Percentiles rank a stretch among this genome's conserved stretches.
These are phyloP conservation scores for Hipposideros armiger DNA, from an alignment of 2,113 vertebrate species.

Conservation along the genomic window DNA sequence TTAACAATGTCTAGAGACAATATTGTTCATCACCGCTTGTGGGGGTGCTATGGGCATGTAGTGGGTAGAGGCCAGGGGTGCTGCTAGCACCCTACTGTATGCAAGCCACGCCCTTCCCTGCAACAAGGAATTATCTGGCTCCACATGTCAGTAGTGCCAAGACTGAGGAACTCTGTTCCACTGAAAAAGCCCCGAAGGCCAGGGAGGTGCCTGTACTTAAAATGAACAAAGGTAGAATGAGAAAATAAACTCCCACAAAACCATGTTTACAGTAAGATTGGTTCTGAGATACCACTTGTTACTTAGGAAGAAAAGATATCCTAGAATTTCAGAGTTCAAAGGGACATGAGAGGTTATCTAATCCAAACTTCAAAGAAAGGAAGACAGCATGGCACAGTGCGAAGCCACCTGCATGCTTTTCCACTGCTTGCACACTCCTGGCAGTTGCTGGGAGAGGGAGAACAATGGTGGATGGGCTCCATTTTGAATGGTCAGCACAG, in stretches of 20 bases:
- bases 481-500: background rate
- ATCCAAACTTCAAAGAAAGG: background rate
- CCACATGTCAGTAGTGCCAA: background rate
- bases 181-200: background rate
- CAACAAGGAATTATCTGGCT: background rate
- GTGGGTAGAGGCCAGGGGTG: background rate
- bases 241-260: conserved; percentile 22
- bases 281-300: background rate
- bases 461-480: background rate
- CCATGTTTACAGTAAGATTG: background rate
- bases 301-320: background rate
- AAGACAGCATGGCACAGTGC: no score
- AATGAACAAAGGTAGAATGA: background rate
- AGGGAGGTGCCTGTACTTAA: background rate
- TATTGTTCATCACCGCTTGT: background rate
- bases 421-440: background rate
- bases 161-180: background rate
- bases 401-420: fast-evolving
- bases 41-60: background rate
- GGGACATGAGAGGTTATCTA: background rate
- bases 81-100: background rate
- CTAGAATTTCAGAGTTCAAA: background rate
- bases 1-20: background rate
- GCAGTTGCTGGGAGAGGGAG: background rate
- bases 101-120: background rate